Evolutionary conservation across 1,140 invertebrate genomes (phyloP), one percentile per base, ranked within the genome.

Genomic region (Mylabris phalerata): DNA sequence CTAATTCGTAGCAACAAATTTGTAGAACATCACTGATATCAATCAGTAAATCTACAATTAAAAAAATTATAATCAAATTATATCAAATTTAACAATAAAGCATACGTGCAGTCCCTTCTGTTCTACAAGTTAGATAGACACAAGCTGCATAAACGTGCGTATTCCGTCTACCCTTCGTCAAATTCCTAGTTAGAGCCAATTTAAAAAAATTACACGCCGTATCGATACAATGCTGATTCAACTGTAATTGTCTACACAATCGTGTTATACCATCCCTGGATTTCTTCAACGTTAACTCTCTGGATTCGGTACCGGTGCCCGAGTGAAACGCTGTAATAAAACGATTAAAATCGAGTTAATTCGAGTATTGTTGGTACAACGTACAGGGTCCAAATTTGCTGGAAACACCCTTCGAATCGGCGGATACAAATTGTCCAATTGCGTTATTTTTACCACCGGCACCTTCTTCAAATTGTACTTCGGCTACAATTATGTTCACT

Each of bases 21-120:
- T 97, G 86, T 26, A 98, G 83, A 32, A 95, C 86, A 79, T 99
- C 97, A 78, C 94, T 97, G 43, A 98, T 95, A 75, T 99, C 97
- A 64, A 99, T 90, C n/a, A 98, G 78, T 75, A 97, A 84, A 85
- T 95, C 89, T 93, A 70, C 24, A 58, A 19, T 19, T 19, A 54
- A 55, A 42, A 25, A 50, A 59, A 6, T 10, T 19, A 19, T 2
- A 19, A 19, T 2, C 19, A 19, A 19, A 19, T 19, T 19, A 19
- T 19, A 19, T 19, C 19, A 19, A 19, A 19, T 19, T 19, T 19
- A 19, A 19, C 19, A 19, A 19, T 19, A 81, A 88, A 89, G 83
- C 85, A 91, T 92, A 93, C 91, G 95, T 61, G 92, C 84, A 59
- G 95, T 98, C 56, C 87, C 88, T 77, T 98, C 94, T 19, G 90